Base-by-base conservation (phyloP, 1,140 invertebrate species). In the Helicoverpa zea region DNA sequence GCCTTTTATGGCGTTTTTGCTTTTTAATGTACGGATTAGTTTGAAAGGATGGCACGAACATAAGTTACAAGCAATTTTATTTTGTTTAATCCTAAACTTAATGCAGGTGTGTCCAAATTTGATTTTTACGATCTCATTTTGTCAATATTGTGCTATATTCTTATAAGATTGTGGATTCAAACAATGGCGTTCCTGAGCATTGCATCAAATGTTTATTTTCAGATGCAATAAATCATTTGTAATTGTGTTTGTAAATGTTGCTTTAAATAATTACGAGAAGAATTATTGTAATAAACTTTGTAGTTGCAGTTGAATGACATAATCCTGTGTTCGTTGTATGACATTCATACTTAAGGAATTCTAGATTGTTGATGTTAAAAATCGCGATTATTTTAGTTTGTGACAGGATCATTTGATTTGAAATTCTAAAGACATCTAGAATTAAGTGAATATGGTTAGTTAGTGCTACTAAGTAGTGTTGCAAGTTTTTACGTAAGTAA, bases 141-240 rank as follows among this genome's bases (percentile, higher is more conserved):
- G 49, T 66, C 58, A 54, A 54, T 68, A 68, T 68, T 68, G 58
- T 30, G 29, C 73, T 18, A 61, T 43, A 59, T 61, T 47, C 29
- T 77, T 64, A 51, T 49, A 75, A 3, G 23, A 66, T 76, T 73
- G 30, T 43, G 52, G 70, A 43, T 43, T 1, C 29, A 14, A 59
- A 74, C 58, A 75, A 75, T 75, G 23, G 73, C 73, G 47, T 75
- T 61, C 29, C 35, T 51, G 43, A 59, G 35, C 43, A 61, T 61
- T 75, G 73, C 58, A 77, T 66, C 30, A n/a, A 66, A 52, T 4
- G 49, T 66, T 77, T 54, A 64, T 77, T 77, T 77, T 54, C 30
- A 75, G 75, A 64, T 77, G 61, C 51, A 77, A 77, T 77, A 64
- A 77, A 77, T 77, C 59, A 54, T 23, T 47, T n/a, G 43, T 64